phyloP scores from a whole-genome alignment of 2,888 invertebrate species.

The Drosophila incognita region DNA sequence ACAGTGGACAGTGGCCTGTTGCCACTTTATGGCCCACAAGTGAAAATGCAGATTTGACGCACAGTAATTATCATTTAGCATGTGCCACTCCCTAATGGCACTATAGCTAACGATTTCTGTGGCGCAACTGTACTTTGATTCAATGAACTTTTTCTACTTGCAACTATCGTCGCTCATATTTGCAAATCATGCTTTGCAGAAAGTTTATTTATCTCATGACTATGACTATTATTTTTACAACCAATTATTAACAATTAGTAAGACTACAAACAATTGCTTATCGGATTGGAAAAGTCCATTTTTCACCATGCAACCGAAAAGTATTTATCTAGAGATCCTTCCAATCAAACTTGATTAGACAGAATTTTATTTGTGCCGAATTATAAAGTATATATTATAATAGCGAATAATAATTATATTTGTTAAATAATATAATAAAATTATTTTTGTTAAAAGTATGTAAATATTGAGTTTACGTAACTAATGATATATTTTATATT shows the following conservation, averaged over 20 bases:
- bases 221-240: not conserved
- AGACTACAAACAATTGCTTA: not conserved
- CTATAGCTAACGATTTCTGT: constrained; percentile 1
- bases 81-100: constrained; percentile 23
- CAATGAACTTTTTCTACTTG: not conserved
- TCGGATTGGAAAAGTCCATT: not conserved
- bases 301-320: not conserved
- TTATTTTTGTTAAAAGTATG: too few species aligned
- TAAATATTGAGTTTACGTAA: too few species aligned
- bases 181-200: not conserved
- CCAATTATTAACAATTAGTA: not conserved
- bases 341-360: not conserved
- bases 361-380: too few species aligned
- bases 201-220: not conserved
- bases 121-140: constrained; percentile 38
- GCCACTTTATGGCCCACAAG: constrained; percentile 50
- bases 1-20: not conserved
- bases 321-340: not conserved
- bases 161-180: not conserved
- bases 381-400: too few species aligned
- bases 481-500: not conserved
- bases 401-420: too few species aligned
- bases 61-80: constrained; percentile 41
- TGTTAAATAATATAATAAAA: too few species aligned
- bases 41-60: constrained; percentile 36